phyloP scores from a whole-genome alignment of 2,113 vertebrate genomes.

The Oncorhynchus kisutch region DNA sequence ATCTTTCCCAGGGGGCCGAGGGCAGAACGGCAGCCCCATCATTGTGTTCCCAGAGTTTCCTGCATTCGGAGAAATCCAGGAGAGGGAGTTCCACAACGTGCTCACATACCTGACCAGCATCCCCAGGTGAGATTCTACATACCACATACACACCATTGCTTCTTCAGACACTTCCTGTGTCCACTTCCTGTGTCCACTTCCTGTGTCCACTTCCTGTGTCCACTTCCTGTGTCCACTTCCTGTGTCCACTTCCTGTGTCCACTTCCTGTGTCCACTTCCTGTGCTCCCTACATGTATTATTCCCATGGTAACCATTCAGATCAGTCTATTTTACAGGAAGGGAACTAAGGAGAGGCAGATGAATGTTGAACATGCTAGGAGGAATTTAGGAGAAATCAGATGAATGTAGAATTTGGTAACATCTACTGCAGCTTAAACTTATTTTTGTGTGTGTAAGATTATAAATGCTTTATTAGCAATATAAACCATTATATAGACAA shows the following conservation, averaged over 20 bases:
- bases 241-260: too few species aligned
- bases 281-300: background rate
- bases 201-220: background rate
- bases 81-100: conserved; percentile 92
- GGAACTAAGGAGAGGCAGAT: background rate
- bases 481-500: too few species aligned
- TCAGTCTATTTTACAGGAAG: background rate
- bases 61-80: conserved; percentile 87
- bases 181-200: background rate
- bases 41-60: conserved; percentile 97
- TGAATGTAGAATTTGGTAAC: background rate
- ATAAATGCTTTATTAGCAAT: too few species aligned
- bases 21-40: conserved; percentile 89
- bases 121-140: conserved; percentile 79
- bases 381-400: background rate
- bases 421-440: background rate
- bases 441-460: too few species aligned
- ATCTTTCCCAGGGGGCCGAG: conserved; percentile 82
- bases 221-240: too few species aligned
- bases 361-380: background rate
- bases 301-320: background rate
- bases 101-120: conserved; percentile 93
- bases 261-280: background rate
- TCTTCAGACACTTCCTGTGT: background rate
- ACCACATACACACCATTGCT: background rate